Evolutionary conservation across 1,140 invertebrate species (phyloP).

Genomic region (Drosophila gunungcola): DNA sequence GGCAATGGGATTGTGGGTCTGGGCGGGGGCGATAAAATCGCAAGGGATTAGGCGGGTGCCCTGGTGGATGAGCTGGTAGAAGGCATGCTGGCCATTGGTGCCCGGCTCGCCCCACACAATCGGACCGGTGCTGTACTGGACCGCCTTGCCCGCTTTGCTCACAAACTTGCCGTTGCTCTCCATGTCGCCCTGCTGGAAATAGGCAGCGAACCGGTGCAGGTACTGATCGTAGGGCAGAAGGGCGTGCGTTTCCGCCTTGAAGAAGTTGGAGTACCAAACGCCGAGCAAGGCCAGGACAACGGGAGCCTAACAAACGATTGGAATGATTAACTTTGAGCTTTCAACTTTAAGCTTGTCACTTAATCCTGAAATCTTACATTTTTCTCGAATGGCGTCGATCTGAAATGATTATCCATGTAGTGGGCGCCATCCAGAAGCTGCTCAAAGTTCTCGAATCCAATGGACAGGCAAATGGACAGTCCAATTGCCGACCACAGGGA

Average conservation of each 20-base stretch:
- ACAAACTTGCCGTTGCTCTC: conserved; percentile 99
- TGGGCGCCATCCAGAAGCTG: conserved; percentile 95
- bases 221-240: conserved; percentile 99
- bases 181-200: conserved; percentile 99
- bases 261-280: conserved; percentile 98
- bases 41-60: conserved; percentile 93
- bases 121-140: conserved; percentile 94
- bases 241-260: conserved; percentile 97
- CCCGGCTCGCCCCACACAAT: conserved; percentile 99
- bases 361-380: conserved; percentile 89
- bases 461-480: conserved; percentile 95
- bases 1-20: conserved; percentile 96
- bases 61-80: conserved; percentile 98
- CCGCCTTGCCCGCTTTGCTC: conserved; percentile 89
- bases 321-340: not conserved
- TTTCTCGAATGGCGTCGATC: conserved; percentile 93
- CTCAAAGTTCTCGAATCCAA: conserved; percentile 98
- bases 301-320: conserved; percentile 90
- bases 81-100: conserved; percentile 99
- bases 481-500: conserved; percentile 99
- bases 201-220: conserved; percentile 98
- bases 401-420: conserved; percentile 98
- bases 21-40: conserved; percentile 98
- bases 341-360: not conserved
- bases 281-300: conserved; percentile 97